Percentiles rank a stretch among this genome's conserved stretches.
These are phyloP conservation scores for Corvus cornix DNA, from an alignment of 2,113 vertebrate genomes.

Conservation along the genomic window DNA sequence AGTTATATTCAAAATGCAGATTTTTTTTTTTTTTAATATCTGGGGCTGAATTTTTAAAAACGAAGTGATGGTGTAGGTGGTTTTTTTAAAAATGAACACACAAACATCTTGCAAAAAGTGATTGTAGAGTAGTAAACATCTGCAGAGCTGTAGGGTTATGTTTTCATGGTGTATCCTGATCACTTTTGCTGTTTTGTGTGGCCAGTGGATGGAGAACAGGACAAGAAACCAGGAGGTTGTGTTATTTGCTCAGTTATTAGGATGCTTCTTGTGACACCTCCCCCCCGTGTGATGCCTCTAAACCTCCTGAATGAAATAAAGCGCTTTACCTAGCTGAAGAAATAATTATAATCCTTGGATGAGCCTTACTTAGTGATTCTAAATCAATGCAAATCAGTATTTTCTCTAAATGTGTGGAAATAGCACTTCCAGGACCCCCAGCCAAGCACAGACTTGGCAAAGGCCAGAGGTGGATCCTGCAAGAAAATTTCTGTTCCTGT, in stretches of 20 bases:
- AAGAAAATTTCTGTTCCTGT: neutral
- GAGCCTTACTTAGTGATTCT: neutral
- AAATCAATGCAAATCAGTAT: neutral
- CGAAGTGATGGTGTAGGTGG: no score
- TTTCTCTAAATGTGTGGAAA: neutral
- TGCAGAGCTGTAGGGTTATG: neutral
- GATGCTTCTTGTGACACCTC: neutral
- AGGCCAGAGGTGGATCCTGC: neutral
- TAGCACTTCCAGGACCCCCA: neutral
- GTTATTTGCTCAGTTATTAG: neutral
- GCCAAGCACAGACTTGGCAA: neutral
- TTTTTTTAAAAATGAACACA: neutral
- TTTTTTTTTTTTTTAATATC: neutral
- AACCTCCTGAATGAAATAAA: neutral
- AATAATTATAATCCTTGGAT: neutral
- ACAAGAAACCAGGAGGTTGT: neutral
- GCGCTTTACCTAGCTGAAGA: neutral
- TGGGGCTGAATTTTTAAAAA: neutral
- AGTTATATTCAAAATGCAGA: neutral
- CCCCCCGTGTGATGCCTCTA: neutral
- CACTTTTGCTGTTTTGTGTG: neutral
- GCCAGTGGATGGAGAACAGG: neutral
- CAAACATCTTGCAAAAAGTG: neutral
- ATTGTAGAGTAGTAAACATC: neutral
- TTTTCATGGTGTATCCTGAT: accelerated